Evolutionary conservation across 1,140 invertebrate species (phyloP).

Genomic region (Nasonia giraulti): DNA sequence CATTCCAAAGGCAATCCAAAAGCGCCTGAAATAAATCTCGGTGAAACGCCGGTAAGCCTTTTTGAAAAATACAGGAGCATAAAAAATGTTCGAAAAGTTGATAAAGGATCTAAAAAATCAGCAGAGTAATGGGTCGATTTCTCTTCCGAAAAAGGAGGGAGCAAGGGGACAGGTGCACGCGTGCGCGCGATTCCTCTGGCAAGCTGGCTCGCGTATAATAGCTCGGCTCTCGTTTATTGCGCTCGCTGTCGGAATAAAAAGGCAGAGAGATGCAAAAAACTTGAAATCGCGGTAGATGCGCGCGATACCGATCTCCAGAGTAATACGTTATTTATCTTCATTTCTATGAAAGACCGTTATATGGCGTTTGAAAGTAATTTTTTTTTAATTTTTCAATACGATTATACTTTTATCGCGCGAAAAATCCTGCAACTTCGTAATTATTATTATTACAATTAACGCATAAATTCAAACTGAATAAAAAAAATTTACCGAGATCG

Average conservation of each 20-base stretch:
- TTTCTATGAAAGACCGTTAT: not conserved
- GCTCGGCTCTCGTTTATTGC: conserved; percentile 1
- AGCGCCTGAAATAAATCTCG: not conserved
- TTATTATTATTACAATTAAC: too few relatives aligned
- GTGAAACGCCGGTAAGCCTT: too few relatives aligned
- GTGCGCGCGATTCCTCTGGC: not conserved
- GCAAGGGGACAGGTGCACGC: not conserved
- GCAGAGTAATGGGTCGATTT: conserved; percentile 3
- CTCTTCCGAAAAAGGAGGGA: not conserved
- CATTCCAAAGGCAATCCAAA: too few relatives aligned
- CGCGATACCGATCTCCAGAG: not conserved
- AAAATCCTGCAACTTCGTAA: too few relatives aligned
- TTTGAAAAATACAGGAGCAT: not conserved
- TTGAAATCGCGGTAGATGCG: not conserved
- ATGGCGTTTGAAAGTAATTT: too few relatives aligned
- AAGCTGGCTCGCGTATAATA: conserved; percentile 2
- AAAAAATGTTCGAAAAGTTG: not conserved
- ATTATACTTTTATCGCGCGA: too few relatives aligned
- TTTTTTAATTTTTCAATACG: not conserved
- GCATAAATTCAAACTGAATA: too few relatives aligned
- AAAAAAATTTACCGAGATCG: too few relatives aligned
- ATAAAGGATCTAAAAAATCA: not conserved
- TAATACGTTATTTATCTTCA: not conserved
- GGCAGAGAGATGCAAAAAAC: not conserved
- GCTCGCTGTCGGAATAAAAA: not conserved